Conservation (phyloP, 2,113 vertebrate species). For the Cochlearius cochlearius region DNA sequence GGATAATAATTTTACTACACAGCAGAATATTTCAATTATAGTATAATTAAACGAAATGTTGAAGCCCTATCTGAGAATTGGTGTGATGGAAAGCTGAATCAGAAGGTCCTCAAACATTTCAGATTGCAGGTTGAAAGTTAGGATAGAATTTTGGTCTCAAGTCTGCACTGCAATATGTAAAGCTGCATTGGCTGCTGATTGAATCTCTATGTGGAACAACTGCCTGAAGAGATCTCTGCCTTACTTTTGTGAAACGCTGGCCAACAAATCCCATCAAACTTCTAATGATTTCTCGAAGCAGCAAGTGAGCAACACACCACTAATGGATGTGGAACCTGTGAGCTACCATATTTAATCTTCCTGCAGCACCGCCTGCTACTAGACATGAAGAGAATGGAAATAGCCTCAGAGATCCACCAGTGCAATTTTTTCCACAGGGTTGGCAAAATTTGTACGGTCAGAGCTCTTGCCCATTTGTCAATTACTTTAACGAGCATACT, state of each 20-base stretch:
- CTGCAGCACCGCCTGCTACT: not conserved
- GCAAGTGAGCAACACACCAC: not conserved
- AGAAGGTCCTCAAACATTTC: not conserved
- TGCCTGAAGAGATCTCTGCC: not conserved
- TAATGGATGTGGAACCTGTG: not conserved
- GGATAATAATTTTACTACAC: constrained; percentile 12
- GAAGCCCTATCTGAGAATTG: not conserved
- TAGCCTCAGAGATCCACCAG: not conserved
- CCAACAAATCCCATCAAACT: not conserved
- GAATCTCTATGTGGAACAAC: not conserved
- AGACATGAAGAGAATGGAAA: not conserved
- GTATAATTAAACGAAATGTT: constrained; percentile 5
- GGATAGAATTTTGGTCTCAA: not conserved
- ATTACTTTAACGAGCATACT: not conserved
- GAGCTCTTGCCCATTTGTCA: not conserved
- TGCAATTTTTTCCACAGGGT: not conserved
- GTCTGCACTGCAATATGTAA: not conserved
- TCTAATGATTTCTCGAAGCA: not conserved
- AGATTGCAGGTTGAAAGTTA: not conserved
- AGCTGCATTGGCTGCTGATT: not conserved
- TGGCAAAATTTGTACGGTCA: not conserved
- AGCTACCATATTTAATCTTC: not conserved
- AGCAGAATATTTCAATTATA: constrained; percentile 1
- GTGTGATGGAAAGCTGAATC: not conserved
- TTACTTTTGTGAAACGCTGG: not conserved